These are phyloP conservation scores for Peromyscus maniculatus DNA, from an alignment of 2,113 vertebrate species.

Conservation along the genomic window DNA sequence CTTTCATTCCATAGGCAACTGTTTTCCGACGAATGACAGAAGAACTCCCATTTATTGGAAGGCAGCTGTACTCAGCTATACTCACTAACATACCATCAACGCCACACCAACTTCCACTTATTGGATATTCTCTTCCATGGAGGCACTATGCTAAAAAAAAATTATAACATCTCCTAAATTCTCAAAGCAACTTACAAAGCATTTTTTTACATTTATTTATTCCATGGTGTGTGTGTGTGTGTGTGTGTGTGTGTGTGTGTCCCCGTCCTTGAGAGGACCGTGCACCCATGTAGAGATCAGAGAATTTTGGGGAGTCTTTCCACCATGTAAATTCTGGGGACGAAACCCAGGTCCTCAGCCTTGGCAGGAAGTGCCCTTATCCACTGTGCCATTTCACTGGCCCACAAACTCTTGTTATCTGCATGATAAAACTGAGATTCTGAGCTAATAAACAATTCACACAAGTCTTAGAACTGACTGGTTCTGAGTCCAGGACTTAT, in stretches of 20 bases:
- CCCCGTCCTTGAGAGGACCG: neutral
- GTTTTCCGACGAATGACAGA: conserved; percentile 55
- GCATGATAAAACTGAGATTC: neutral
- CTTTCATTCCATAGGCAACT: conserved; percentile 28
- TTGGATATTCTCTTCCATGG: neutral
- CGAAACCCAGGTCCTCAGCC: neutral
- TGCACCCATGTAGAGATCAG: neutral
- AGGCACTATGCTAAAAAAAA: neutral
- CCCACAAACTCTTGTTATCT: neutral
- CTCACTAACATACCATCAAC: neutral
- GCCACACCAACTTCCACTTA: neutral
- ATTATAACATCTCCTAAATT: conserved; percentile 50
- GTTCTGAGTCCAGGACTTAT: neutral
- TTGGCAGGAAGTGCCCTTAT: neutral
- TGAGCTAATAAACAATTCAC: neutral
- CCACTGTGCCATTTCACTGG: neutral
- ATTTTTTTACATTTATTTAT: neutral
- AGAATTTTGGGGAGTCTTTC: neutral
- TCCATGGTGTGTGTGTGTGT: neutral
- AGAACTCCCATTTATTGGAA: conserved; percentile 26
- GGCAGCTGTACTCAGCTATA: neutral
- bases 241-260: no score
- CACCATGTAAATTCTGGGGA: neutral
- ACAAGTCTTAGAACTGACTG: neutral
- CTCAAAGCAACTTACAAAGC: conserved; percentile 60